phyloP scores from a whole-genome alignment of 2,113 vertebrate species.

The Atractosteus spatula region DNA sequence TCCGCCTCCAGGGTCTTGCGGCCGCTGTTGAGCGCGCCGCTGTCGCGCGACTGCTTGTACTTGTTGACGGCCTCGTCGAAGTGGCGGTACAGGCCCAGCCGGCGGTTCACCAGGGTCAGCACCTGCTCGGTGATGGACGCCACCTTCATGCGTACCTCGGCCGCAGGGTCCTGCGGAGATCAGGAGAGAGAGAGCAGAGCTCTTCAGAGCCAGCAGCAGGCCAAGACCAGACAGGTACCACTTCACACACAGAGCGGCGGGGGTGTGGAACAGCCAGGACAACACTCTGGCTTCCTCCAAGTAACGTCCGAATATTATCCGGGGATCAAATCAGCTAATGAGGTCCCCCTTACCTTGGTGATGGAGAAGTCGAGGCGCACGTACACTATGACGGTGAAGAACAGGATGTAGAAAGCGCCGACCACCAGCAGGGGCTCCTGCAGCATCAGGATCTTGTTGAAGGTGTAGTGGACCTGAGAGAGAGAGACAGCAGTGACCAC shows the following conservation, averaged over 20 bases:
- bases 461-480: constrained; percentile 87
- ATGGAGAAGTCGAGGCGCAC: constrained; percentile 97
- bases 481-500: not conserved
- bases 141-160: constrained; percentile 97
- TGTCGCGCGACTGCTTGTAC: constrained; percentile 92
- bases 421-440: constrained; percentile 95
- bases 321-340: no score
- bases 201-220: no score
- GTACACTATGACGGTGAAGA: constrained; percentile 95
- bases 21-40: constrained; percentile 82
- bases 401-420: constrained; percentile 92
- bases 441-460: constrained; percentile 97
- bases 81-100: constrained; percentile 90
- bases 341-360: constrained; percentile 78
- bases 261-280: no score
- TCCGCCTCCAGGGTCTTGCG: constrained; percentile 88
- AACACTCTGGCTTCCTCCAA: no score
- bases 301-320: no score
- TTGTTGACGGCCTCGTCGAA: constrained; percentile 94
- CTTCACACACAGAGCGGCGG: no score
- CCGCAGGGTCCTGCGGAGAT: constrained; percentile 82
- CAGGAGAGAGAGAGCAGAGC: not conserved
- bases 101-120: constrained; percentile 91
- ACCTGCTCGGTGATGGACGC: constrained; percentile 97
- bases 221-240: no score